phyloP scores from a whole-genome alignment of 2,113 vertebrate genomes.

The Bufo bufo region DNA sequence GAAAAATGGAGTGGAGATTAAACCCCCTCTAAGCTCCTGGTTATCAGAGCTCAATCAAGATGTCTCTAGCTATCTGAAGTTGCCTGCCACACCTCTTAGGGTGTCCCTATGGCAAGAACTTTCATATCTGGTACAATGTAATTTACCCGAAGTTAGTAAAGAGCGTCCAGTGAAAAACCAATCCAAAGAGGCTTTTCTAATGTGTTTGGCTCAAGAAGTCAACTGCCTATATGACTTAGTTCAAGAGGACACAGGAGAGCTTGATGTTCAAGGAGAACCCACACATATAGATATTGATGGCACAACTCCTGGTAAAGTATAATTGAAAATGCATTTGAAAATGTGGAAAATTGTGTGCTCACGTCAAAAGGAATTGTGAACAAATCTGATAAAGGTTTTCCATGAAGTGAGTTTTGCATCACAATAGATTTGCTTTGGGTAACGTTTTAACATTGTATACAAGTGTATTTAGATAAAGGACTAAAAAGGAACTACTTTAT shows the following conservation, averaged over 20 bases:
- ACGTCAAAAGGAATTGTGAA: no score
- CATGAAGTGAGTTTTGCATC: no score
- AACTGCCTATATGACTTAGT: not conserved
- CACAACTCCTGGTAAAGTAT: slow-evolving; percentile 70
- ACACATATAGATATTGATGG: slow-evolving; percentile 68
- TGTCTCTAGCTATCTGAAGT: slow-evolving; percentile 72
- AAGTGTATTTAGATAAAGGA: no score
- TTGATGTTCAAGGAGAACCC: not conserved
- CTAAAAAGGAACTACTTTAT: no score
- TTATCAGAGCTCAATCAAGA: slow-evolving; percentile 65
- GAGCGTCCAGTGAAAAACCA: slow-evolving; percentile 69
- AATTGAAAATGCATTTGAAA: not conserved
- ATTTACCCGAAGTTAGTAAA: slow-evolving; percentile 74
- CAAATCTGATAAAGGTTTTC: no score
- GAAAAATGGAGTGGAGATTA: slow-evolving; percentile 44
- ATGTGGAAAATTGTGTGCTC: not conserved
- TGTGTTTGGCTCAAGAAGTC: slow-evolving; percentile 73
- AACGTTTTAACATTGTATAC: no score
- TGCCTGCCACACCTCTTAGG: slow-evolving; percentile 73
- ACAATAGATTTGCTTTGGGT: no score
- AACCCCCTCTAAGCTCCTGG: slow-evolving; percentile 1
- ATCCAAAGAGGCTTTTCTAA: slow-evolving; percentile 78
- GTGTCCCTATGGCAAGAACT: slow-evolving; percentile 74
- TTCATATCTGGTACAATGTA: slow-evolving; percentile 71
- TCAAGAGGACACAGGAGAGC: slow-evolving; percentile 50